Conservation (phyloP, 2,888 invertebrate species). For the Marasmarcha lunaedactyla region DNA sequence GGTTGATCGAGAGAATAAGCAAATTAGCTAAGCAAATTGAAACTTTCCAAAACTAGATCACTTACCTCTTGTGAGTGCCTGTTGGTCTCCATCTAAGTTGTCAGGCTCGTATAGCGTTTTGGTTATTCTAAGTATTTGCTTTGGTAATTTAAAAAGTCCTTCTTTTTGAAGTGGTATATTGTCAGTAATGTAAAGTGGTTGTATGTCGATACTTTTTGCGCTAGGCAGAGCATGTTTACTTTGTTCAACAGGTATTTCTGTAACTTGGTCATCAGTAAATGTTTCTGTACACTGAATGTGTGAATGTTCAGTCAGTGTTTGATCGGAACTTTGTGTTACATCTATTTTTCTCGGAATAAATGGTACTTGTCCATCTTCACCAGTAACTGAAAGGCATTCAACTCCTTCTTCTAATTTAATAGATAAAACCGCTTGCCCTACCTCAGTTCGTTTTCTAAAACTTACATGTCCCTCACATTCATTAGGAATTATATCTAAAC, state of each 20-base stretch:
- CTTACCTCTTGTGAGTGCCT: no score
- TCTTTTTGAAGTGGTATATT: conserved; percentile 44
- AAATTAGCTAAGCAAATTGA: no score
- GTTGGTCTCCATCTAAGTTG: no score
- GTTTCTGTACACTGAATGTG: conserved; percentile 49
- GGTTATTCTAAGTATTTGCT: background rate
- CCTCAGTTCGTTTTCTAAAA: background rate
- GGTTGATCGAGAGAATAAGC: no score
- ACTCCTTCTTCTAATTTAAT: no score
- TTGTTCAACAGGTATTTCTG: conserved; percentile 29
- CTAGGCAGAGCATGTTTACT: conserved; percentile 29
- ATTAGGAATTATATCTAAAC: background rate
- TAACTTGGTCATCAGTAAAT: conserved; percentile 30
- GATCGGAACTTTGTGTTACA: conserved; percentile 28
- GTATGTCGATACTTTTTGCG: conserved; percentile 33
- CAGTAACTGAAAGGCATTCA: no score
- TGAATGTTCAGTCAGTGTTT: conserved; percentile 35
- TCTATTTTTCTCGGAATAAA: no score
- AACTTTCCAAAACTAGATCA: no score
- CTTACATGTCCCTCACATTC: background rate
- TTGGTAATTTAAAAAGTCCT: conserved; percentile 12
- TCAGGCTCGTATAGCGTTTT: no score
- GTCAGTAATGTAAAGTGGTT: conserved; percentile 46
- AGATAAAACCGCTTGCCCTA: background rate
- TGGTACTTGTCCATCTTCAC: no score